A percentile compares a stretch with the other conserved stretches of the same genome.
Evolutionary conservation across 2,113 vertebrate species (phyloP).

Genomic region (Erythrocercus mccallii): DNA sequence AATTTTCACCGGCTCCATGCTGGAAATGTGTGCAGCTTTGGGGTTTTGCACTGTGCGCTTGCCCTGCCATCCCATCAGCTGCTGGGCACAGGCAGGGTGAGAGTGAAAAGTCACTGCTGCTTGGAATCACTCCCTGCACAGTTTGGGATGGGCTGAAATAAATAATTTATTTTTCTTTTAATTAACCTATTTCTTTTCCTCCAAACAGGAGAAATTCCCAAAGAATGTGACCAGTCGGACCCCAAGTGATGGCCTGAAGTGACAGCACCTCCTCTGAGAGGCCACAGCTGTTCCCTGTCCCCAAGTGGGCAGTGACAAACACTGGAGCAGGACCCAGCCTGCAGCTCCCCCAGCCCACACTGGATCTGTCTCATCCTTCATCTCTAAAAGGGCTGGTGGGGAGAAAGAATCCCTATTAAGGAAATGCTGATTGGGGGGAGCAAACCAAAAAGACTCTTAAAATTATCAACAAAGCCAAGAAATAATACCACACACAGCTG

Average conservation of each 20-base stretch:
- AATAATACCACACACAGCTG: not conserved
- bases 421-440: not conserved
- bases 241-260: not conserved
- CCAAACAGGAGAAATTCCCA: not conserved
- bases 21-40: not conserved
- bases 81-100: not conserved
- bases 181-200: rapidly evolving
- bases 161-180: not conserved
- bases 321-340: not conserved
- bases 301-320: not conserved
- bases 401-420: not conserved
- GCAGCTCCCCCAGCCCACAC: not conserved
- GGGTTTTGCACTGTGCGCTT: not conserved
- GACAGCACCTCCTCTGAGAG: not conserved
- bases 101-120: not conserved
- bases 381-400: not conserved
- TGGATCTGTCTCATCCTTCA: not conserved
- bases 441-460: not conserved
- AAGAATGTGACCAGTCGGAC: not conserved
- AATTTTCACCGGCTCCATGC: not conserved
- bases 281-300: not conserved
- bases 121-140: not conserved
- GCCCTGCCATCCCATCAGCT: not conserved
- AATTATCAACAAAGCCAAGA: not conserved
- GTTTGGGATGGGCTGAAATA: not conserved